phyloP scores from a whole-genome alignment of 2,888 invertebrate genomes.

The Apotomis capreana region DNA sequence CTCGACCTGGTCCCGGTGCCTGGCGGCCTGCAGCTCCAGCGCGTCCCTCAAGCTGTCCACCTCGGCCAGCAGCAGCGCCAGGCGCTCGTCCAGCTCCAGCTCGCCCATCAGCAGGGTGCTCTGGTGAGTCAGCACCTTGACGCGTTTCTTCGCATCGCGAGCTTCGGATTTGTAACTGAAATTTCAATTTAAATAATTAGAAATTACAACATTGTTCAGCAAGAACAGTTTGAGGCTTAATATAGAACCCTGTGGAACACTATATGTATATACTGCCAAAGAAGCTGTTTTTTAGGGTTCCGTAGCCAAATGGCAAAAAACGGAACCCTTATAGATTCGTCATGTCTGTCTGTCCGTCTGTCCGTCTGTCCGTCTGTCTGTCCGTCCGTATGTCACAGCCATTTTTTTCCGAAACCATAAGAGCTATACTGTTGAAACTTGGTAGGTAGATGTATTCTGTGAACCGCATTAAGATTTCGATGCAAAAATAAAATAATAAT shows the following conservation, averaged over 20 bases:
- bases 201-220: not conserved
- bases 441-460: too few species aligned
- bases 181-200: not conserved
- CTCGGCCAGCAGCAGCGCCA: slow-evolving; percentile 83
- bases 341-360: too few species aligned
- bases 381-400: too few species aligned
- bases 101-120: slow-evolving; percentile 86
- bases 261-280: too few species aligned
- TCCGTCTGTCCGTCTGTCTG: too few species aligned
- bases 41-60: slow-evolving; percentile 85
- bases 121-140: slow-evolving; percentile 85
- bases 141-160: slow-evolving; percentile 84
- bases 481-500: too few species aligned
- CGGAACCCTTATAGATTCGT: too few species aligned
- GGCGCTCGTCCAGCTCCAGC: slow-evolving; percentile 80
- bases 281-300: too few species aligned
- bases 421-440: too few species aligned
- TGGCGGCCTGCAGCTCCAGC: slow-evolving; percentile 84
- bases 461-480: too few species aligned
- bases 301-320: too few species aligned
- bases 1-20: slow-evolving; percentile 82
- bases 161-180: slow-evolving; percentile 80
- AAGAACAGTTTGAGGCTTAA: not conserved
- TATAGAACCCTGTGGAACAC: not conserved
- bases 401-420: too few species aligned